Percentiles rank a stretch among this genome's conserved stretches.
Evolutionary conservation across 2,888 invertebrate genomes (phyloP).

Genomic region (Zaprionus obscuricornis): DNA sequence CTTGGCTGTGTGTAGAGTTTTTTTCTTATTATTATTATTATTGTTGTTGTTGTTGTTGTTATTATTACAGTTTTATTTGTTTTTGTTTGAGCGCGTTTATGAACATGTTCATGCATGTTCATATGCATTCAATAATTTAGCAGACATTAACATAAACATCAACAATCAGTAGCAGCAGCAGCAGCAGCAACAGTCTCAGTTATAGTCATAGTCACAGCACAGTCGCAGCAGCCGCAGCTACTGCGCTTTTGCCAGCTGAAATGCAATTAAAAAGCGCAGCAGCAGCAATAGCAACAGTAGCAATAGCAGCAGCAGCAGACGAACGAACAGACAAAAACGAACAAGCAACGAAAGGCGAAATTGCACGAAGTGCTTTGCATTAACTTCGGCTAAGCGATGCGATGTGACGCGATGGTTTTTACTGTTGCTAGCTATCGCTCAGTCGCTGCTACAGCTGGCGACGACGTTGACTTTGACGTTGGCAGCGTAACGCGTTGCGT

Average conservation of each 20-base stretch:
- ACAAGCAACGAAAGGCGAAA: too few species aligned
- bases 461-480: conserved; percentile 10
- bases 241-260: conserved; percentile 69
- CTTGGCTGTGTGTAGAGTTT: too few species aligned
- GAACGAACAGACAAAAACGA: conserved; percentile 5
- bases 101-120: too few species aligned
- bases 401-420: too few species aligned
- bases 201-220: background rate
- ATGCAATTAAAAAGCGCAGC: conserved; percentile 70
- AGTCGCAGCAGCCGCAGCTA: conserved; percentile 17
- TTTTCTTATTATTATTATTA: too few species aligned
- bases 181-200: conserved; percentile 6
- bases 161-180: conserved; percentile 45
- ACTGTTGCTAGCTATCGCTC: conserved; percentile 1
- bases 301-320: background rate
- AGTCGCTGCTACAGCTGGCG: conserved; percentile 6
- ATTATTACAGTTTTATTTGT: background rate
- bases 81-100: conserved; percentile 6
- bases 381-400: conserved; percentile 19
- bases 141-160: too few species aligned
- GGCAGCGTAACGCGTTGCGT: conserved; percentile 40
- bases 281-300: conserved; percentile 18
- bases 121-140: conserved; percentile 72
- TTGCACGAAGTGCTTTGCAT: background rate
- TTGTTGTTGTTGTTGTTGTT: too few species aligned